A percentile compares a stretch with the other conserved stretches of the same genome.
Conservation (phyloP, 1,140 invertebrate species). For the Rhysida immarginata region DNA sequence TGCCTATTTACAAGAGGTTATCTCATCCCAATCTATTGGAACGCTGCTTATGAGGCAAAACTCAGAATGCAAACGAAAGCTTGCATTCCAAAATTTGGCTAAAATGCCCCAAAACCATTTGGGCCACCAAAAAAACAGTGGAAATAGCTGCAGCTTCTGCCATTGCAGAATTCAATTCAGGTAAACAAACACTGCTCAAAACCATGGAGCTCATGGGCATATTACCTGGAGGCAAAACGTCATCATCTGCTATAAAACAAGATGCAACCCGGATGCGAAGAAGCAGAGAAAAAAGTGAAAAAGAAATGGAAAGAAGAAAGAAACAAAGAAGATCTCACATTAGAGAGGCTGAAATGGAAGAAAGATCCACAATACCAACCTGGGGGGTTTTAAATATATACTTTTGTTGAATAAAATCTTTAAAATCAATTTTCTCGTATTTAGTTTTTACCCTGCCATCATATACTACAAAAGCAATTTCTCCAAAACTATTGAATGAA, state of each 20-base stretch:
- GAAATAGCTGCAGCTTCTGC: neutral
- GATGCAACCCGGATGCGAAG: neutral
- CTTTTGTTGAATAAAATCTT: neutral
- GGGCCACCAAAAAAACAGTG: neutral
- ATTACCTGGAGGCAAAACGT: neutral
- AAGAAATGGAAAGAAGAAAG: neutral
- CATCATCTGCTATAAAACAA: neutral
- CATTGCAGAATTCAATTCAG: neutral
- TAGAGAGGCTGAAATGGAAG: neutral
- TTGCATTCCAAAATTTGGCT: constrained; percentile 10
- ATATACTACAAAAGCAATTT: neutral
- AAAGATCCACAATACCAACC: neutral
- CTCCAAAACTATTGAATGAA: no score
- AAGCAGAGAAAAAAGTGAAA: neutral
- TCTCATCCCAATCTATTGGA: neutral
- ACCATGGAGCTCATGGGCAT: neutral
- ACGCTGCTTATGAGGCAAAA: constrained; percentile 7
- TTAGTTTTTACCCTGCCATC: neutral
- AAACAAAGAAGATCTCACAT: neutral
- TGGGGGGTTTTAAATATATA: neutral
- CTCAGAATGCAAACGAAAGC: constrained; percentile 12
- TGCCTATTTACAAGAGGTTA: neutral
- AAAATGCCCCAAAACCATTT: constrained; percentile 9
- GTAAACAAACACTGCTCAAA: neutral
- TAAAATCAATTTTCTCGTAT: neutral